Percentiles rank a stretch among this genome's conserved stretches.
Conservation (phyloP, 1,140 invertebrate species). For the Trichoplusia ni region DNA sequence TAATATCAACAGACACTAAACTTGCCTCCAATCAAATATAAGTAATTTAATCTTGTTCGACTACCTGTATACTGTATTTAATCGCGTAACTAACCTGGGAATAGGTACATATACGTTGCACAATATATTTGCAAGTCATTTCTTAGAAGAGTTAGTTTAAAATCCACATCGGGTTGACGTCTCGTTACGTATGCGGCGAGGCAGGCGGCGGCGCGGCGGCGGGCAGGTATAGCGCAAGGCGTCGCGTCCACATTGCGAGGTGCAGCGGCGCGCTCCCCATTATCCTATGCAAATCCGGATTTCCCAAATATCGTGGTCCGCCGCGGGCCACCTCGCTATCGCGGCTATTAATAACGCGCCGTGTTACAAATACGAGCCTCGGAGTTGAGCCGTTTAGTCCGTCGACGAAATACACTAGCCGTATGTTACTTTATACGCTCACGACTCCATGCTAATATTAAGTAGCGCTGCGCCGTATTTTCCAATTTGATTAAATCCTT, state of each 20-base stretch:
- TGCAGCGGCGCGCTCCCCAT: conserved; percentile 61
- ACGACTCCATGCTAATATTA: conserved; percentile 22
- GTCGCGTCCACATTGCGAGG: conserved; percentile 48
- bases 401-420: conserved; percentile 62
- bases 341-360: conserved; percentile 73
- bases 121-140: conserved; percentile 2
- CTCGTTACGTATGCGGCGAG: conserved; percentile 37
- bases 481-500: conserved; percentile 36
- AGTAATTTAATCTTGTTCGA: too few species aligned
- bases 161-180: conserved; percentile 23
- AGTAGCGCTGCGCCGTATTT: conserved; percentile 28
- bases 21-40: too few species aligned
- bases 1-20: too few species aligned
- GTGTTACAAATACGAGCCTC: conserved; percentile 66
- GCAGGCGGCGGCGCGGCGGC: conserved; percentile 15
- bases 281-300: conserved; percentile 80
- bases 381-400: conserved; percentile 61
- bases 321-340: conserved; percentile 72
- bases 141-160: conserved; percentile 14
- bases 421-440: conserved; percentile 57
- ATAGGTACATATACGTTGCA: too few species aligned
- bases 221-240: conserved; percentile 33
- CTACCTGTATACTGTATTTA: too few species aligned
- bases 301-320: conserved; percentile 71
- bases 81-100: too few species aligned